Percentiles rank a stretch among this genome's conserved stretches.
phyloP scores from a whole-genome alignment of 2,888 invertebrate species.

The Melinaea marsaeus region DNA sequence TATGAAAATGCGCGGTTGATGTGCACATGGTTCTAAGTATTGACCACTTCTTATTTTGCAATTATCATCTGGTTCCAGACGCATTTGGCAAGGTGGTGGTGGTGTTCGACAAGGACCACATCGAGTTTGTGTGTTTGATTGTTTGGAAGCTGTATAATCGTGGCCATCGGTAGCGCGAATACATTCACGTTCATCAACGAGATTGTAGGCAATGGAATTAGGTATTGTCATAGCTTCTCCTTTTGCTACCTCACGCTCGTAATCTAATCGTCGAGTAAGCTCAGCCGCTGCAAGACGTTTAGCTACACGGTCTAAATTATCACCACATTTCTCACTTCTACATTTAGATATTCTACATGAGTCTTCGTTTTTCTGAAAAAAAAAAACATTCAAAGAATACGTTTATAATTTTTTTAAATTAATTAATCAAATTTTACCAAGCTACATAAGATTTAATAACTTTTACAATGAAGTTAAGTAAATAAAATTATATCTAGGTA shows the following conservation, averaged over 20 bases:
- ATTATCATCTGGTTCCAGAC: constrained; percentile 37
- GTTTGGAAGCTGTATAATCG: constrained; percentile 33
- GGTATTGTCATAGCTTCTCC: constrained; percentile 9
- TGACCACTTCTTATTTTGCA: constrained; percentile 36
- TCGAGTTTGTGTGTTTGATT: constrained; percentile 12
- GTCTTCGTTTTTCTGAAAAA: background rate
- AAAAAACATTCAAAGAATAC: background rate
- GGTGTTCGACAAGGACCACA: constrained; percentile 32
- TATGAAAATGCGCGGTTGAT: constrained; percentile 44
- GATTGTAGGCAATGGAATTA: constrained; percentile 19
- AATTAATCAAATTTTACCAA: background rate
- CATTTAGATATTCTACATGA: background rate
- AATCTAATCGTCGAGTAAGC: constrained; percentile 30
- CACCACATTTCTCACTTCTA: constrained; percentile 31
- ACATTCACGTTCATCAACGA: constrained; percentile 37
- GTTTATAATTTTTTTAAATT: background rate
- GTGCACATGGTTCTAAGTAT: constrained; percentile 48
- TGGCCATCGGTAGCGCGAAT: constrained; percentile 44
- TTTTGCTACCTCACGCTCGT: constrained; percentile 23
- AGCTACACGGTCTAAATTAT: constrained; percentile 30
- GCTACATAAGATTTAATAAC: background rate
- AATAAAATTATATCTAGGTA: background rate
- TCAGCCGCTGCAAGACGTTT: constrained; percentile 23
- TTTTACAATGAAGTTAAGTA: too few relatives aligned
- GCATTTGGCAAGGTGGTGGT: constrained; percentile 38